phyloP scores from a whole-genome alignment of 2,113 vertebrate genomes.

The Guaruba guarouba region DNA sequence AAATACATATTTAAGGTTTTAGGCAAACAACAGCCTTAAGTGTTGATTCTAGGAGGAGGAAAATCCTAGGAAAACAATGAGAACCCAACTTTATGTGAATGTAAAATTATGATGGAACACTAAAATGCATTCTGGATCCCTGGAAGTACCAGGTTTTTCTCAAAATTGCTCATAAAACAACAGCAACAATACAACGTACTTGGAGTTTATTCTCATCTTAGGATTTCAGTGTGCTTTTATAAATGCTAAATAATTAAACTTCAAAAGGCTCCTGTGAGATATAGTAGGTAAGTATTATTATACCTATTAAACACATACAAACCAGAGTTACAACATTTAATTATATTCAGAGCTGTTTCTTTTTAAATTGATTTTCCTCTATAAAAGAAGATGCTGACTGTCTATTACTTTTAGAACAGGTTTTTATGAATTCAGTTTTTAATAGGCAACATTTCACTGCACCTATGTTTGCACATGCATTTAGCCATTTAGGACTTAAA shows the following conservation, averaged over 20 bases:
- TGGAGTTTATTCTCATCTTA: not conserved
- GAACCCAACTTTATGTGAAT: not conserved
- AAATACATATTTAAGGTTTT: not conserved
- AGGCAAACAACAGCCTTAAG: not conserved
- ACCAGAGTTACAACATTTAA: constrained; percentile 44
- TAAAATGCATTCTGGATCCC: not conserved
- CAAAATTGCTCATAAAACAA: constrained; percentile 24
- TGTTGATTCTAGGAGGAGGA: not conserved
- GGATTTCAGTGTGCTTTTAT: constrained; percentile 25
- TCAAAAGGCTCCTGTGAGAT: constrained; percentile 43
- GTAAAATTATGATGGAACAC: not conserved
- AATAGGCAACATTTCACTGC: constrained; percentile 42
- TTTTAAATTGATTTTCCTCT: constrained; percentile 48
- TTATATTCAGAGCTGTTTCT: constrained; percentile 42
- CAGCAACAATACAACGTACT: not conserved
- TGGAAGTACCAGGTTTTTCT: not conserved
- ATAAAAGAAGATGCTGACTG: constrained; percentile 43
- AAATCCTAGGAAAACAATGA: not conserved
- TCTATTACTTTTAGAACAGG: constrained; percentile 35
- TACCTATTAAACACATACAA: constrained; percentile 62
- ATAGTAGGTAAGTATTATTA: constrained; percentile 51
- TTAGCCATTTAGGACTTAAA: not conserved
- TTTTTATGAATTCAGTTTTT: constrained; percentile 45
- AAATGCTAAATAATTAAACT: constrained; percentile 59
- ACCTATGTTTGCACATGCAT: not conserved